Conservation (phyloP, 2,113 vertebrate genomes). For the Cephalopholis sonnerati region DNA sequence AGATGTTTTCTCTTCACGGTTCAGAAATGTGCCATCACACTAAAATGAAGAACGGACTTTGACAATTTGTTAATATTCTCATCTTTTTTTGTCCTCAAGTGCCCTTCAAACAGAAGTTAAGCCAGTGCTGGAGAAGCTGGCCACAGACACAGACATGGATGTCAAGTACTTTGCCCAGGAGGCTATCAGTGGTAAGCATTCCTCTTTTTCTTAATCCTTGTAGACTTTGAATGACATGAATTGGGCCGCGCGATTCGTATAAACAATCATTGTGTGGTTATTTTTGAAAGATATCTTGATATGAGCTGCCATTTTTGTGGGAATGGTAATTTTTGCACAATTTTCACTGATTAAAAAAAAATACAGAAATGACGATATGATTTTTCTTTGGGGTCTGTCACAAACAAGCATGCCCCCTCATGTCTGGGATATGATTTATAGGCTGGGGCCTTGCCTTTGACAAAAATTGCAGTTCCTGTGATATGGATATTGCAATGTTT, state of each 20-base stretch:
- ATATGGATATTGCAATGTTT: no score
- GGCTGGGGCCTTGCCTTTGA: no score
- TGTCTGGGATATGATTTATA: no score
- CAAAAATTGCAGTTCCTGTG: no score
- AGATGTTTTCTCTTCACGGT: neutral
- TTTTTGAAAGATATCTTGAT: no score
- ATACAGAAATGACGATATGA: no score
- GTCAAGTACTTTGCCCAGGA: slow-evolving; percentile 95
- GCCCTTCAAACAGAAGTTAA: slow-evolving; percentile 91
- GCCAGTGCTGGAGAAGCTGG: slow-evolving; percentile 90
- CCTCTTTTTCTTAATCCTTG: neutral
- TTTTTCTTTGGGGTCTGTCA: no score
- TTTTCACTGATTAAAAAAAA: no score
- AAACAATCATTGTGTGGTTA: no score
- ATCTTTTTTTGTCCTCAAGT: slow-evolving; percentile 72
- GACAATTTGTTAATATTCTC: neutral
- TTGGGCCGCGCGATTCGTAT: neutral
- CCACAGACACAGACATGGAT: slow-evolving; percentile 92
- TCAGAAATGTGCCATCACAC: neutral
- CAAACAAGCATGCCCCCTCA: no score
- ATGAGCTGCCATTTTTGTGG: no score
- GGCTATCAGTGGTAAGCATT: slow-evolving; percentile 89
- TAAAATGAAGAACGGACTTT: neutral
- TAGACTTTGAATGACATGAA: neutral
- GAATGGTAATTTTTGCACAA: no score